These are phyloP conservation scores for Hemibagrus guttatus DNA, from an alignment of 2,797 vertebrate species.

Conservation along the genomic window DNA sequence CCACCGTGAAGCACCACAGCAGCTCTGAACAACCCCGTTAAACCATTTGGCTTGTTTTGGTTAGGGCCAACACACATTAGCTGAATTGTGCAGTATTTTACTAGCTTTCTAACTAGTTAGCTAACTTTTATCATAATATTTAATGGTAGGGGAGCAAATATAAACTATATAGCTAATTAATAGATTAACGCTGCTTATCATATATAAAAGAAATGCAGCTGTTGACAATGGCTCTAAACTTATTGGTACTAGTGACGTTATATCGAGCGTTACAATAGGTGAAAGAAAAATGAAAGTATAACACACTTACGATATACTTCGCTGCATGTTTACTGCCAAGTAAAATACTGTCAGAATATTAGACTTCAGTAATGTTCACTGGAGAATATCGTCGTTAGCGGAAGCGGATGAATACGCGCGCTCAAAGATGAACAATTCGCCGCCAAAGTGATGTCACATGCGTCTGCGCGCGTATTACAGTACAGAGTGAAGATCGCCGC, in stretches of 20 bases:
- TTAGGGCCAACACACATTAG: no score
- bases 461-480: neutral
- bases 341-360: neutral
- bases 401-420: conserved; percentile 57
- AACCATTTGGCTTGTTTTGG: neutral
- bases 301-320: conserved; percentile 78
- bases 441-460: conserved; percentile 68
- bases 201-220: neutral
- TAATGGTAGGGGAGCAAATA: neutral
- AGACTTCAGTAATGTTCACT: neutral
- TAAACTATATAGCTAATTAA: neutral
- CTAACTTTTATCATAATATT: neutral
- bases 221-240: no score
- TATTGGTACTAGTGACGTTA: neutral
- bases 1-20: no score
- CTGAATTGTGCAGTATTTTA: neutral
- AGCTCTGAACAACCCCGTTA: no score
- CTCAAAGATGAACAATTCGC: conserved; percentile 58
- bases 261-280: neutral
- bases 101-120: neutral
- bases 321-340: conserved; percentile 71
- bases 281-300: neutral
- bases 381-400: conserved; percentile 7
- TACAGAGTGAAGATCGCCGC: neutral
- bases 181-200: neutral